Base-by-base conservation (phyloP, 1,140 invertebrate species). In the Popillia japonica region DNA sequence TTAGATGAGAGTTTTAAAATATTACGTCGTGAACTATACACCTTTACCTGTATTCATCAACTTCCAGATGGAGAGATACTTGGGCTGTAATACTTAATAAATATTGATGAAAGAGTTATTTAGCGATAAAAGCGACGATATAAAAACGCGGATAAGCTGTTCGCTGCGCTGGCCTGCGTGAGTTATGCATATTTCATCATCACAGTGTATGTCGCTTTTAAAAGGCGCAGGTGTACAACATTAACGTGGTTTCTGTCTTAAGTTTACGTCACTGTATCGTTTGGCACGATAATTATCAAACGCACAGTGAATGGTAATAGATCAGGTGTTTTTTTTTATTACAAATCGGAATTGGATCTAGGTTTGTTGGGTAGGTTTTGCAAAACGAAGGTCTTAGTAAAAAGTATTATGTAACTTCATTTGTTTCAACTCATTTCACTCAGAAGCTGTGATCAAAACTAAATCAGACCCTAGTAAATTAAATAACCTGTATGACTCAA, bases 131-230 rank as follows among this genome's bases (percentile, higher is more conserved):
- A 68, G 61, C 61, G 61, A 34, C 61, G 20, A 68, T 68, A 22
- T 14, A 68, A 64, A 68, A 68, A 68, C 14, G 61, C 27, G 61
- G 27, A 68, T 68, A 68, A 68, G 11, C 61, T 34, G 61, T 68
- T 68, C 61, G 61, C 20, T 68, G 17, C 17, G 48, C 48, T 55
- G n/a, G 48, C 48, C 22, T 22, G 61, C 27, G 27, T 68, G 61
- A 68, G 61, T 68, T 68, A 68, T 68, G 61, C 61, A 68, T 68
- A 68, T 68, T 68, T 68, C 61, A 68, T 68, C 61, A 68, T 68
- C 61, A 23, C 9, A 23, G 61, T 22, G 20, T 27, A 68, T 68
- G 61, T 68, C 61, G 61, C 61, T 68, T 34, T 68, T 68, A 68
- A 68, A 68, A 22, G 17, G 61, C 61, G 61, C 61, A 68, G 61